These are phyloP conservation scores for Lysandra coridon DNA, from an alignment of 2,888 invertebrate genomes.

Conservation along the genomic window DNA sequence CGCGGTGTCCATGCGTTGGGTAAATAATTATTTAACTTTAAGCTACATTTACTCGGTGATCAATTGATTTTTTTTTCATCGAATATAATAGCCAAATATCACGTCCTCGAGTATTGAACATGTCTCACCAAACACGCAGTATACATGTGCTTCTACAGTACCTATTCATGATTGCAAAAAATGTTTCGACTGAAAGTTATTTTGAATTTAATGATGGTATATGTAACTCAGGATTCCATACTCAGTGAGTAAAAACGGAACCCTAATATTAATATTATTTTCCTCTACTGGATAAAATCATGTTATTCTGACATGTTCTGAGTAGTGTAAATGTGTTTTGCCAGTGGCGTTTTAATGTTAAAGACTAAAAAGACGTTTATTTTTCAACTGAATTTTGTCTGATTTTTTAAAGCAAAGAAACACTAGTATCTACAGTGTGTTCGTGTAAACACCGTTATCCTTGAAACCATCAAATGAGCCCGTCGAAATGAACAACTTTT, in stretches of 20 bases:
- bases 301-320: conserved; percentile 65
- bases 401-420: too few species aligned
- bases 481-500: too few species aligned
- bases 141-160: conserved; percentile 28
- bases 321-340: conserved; percentile 56
- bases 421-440: too few species aligned
- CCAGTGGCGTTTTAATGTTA: background rate
- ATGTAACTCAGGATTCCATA: background rate
- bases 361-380: background rate
- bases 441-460: too few species aligned
- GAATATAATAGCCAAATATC: too few species aligned
- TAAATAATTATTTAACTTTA: too few species aligned
- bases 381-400: background rate
- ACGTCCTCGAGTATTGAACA: too few species aligned
- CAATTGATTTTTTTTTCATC: too few species aligned
- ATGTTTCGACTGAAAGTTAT: conserved; percentile 24
- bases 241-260: background rate
- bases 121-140: too few species aligned
- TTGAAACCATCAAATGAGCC: too few species aligned
- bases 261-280: background rate
- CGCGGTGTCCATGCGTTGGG: too few species aligned
- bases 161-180: conserved; percentile 22
- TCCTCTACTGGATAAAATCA: conserved; percentile 18
- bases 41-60: too few species aligned
- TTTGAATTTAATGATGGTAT: background rate